phyloP scores from a whole-genome alignment of 1,140 invertebrate genomes.

The Drosophila nebulosa region DNA sequence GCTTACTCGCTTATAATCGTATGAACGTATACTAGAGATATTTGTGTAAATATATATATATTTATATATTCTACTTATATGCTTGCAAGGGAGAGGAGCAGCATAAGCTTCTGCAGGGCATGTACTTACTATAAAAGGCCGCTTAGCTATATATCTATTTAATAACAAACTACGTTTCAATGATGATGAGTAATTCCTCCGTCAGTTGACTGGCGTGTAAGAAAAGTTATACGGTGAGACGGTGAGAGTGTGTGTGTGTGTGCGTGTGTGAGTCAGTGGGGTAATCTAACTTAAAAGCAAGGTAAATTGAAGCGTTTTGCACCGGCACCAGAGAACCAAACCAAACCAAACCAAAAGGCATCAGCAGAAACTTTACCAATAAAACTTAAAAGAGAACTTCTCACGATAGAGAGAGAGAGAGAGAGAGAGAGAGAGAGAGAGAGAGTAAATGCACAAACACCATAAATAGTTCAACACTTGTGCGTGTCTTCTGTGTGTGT shows the following conservation, averaged over 20 bases:
- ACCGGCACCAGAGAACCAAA: slow-evolving; percentile 66
- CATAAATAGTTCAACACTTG: slow-evolving; percentile 19
- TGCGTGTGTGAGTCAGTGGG: slow-evolving; percentile 8
- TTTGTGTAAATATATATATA: slow-evolving; percentile 4
- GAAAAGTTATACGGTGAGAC: slow-evolving; percentile 14
- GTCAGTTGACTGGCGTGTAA: slow-evolving; percentile 50
- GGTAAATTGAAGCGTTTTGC: slow-evolving; percentile 50
- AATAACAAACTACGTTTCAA: slow-evolving; percentile 71
- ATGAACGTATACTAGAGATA: slow-evolving; percentile 23
- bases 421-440: slow-evolving; percentile 4
- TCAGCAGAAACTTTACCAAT: slow-evolving; percentile 57
- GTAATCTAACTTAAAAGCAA: slow-evolving; percentile 44
- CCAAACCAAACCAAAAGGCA: slow-evolving; percentile 48
- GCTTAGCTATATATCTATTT: slow-evolving; percentile 49
- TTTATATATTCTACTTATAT: not conserved
- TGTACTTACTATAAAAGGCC: slow-evolving; percentile 54
- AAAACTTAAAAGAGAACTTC: slow-evolving; percentile 38
- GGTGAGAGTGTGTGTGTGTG: slow-evolving; percentile 5
- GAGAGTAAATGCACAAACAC: slow-evolving; percentile 69
- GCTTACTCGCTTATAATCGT: slow-evolving; percentile 51
- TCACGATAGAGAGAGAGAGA: slow-evolving; percentile 7
- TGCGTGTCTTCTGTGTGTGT: slow-evolving; percentile 3
- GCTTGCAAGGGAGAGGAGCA: not conserved
- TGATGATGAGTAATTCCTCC: slow-evolving; percentile 73
- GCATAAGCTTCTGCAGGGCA: not conserved